Evolutionary conservation across 2,888 invertebrate species (phyloP), one percentile per base, ranked within the genome.

Genomic region (Epistrophella euchroma): DNA sequence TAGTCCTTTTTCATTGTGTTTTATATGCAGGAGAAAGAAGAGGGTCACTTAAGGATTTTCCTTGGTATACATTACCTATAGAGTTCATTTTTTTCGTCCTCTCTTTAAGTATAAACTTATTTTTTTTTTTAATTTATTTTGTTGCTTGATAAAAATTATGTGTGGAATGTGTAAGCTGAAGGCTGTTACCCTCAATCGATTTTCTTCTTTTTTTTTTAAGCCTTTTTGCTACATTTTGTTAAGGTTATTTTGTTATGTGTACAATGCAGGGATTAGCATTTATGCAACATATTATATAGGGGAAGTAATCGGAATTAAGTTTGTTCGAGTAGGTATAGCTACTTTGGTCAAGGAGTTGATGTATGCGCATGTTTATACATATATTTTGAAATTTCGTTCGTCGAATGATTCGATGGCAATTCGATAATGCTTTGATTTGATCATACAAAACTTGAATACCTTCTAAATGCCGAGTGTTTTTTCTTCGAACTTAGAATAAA

Each of bases 141-240:
- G 19, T 64, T 66, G 45, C 66, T 32, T 47, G 66, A 66, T 47
- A 35, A 47, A 66, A 66, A 47, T 66, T 66, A 66, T 66, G 66
- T 66, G 47, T 66, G 47, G 47, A 66, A 32, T 47, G n/a, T 32
- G 19, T 45, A n/a, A n/a, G n/a, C 55, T 62, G 70, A 75, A 70
- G 75, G 70, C 75, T 62, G 40, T 81, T 81, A 76, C 81, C 64
- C 76, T 62, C 37, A 55, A 81, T 81, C 75, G 76, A 76, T 81
- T 81, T 80, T 74, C 28, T 66, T 66, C 2, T 52, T 17, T 0
- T 47, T 32, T 10, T 47, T 19, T 47, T 32, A n/a, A 9, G 2
- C 11, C 13, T 17, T 28, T 52, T 25, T 5, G n/a, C 7, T 32
- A 11, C 6, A 22, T 28, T 74, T 52, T 47, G 22, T 11, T 2